Evolutionary conservation across 2,888 invertebrate species (phyloP).

Genomic region (Cybosia mesomella): DNA sequence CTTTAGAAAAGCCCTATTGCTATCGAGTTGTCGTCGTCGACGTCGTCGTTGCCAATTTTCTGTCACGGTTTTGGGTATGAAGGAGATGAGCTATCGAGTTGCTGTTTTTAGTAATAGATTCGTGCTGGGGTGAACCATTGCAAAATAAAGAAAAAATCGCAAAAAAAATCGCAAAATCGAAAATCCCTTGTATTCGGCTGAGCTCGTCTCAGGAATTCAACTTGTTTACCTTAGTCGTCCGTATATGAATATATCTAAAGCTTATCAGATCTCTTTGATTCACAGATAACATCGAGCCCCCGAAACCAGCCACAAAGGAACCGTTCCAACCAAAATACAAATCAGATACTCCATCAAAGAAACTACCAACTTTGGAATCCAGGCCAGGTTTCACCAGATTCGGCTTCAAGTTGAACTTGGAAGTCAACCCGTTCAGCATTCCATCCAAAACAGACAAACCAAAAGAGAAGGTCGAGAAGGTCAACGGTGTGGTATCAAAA

Average conservation of each 20-base stretch:
- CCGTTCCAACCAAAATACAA: constrained; percentile 43
- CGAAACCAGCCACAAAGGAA: constrained; percentile 50
- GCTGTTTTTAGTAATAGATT: too few species aligned
- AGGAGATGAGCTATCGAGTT: too few species aligned
- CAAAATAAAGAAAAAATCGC: too few species aligned
- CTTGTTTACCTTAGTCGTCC: too few species aligned
- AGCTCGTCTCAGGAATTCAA: too few species aligned
- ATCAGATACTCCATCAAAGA: constrained; percentile 59
- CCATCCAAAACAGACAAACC: constrained; percentile 54
- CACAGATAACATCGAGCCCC: constrained; percentile 37
- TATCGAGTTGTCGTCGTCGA: too few species aligned
- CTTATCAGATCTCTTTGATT: background rate
- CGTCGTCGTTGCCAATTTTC: too few species aligned
- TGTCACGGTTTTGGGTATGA: too few species aligned
- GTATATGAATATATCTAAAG: background rate
- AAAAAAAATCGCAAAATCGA: too few species aligned
- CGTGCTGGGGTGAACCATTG: too few species aligned
- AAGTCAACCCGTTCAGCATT: constrained; percentile 75
- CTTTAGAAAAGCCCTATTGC: too few species aligned
- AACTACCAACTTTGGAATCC: constrained; percentile 58
- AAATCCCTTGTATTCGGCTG: too few species aligned
- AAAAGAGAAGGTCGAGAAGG: constrained; percentile 51
- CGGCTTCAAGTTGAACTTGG: constrained; percentile 81
- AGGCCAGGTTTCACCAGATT: constrained; percentile 77
- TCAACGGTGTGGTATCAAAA: constrained; percentile 46